Base-by-base conservation (phyloP, 2,113 vertebrate genomes). In the Pseudopodoces humilis region DNA sequence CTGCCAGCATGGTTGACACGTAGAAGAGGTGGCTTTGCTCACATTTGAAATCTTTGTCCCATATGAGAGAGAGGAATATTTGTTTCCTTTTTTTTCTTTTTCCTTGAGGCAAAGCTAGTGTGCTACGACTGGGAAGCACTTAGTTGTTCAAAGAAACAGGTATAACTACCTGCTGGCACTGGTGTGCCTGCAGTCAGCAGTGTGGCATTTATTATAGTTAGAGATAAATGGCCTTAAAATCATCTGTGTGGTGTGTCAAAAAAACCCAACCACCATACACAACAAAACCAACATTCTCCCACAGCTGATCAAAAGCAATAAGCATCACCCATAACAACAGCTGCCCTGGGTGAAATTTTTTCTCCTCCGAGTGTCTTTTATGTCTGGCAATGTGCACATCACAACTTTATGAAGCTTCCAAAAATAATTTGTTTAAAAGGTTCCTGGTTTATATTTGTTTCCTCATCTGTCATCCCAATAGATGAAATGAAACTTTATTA, bases 361-460 rank as follows among this genome's bases (percentile, higher is more conserved):
- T 58, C 70, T 92, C 56, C 41, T 91, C 47, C 1, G 7, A 64
- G 47, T 67, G 37, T 55, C 68, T 90, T 74, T 81, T 33, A 44
- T 43, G 58, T 60, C 70, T 95, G 65, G 62, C 77, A 69, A 15
- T 35, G 53, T 44, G 69, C 43, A 39, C 80, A 86, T 52, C 41
- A 16, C 49, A 85, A 68, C 52, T 92, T 86, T 17, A 60, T 23
- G 25, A 16, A 41, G 78, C 70, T 94, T 96, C 89, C 82, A 87
- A 91, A 91, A 95, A 76, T 94, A 95, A 92, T 76, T 65, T 79
- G 46, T 87, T 95, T 87, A 65, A 90, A 84, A 72, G 53, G 41
- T 63, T 94, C 47, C 78, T 89, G 70, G n/a, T 87, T 95, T 94
- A 50, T 94, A 83, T 84, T 91, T 96, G 84, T 93, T 94, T 95